Evolutionary conservation across 2,797 vertebrate species (phyloP).

Genomic region (Bryconaethiops microstoma): DNA sequence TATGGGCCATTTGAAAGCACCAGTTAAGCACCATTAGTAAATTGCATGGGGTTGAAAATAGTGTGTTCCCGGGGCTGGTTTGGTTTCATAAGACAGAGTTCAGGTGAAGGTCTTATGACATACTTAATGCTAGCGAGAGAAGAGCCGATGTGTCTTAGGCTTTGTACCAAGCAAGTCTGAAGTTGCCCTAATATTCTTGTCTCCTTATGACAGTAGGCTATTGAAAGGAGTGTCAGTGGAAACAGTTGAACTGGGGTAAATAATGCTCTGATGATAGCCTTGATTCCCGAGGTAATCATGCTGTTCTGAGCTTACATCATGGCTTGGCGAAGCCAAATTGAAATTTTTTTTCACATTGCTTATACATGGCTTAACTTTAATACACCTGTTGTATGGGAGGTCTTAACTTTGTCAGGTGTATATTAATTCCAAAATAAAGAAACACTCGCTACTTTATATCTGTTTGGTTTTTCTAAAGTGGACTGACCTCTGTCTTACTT

Average conservation of each 20-base stretch:
- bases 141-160: constrained; percentile 7
- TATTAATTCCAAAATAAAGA: not conserved
- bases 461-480: not conserved
- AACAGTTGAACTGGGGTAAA: not conserved
- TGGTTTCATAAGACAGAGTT: constrained; percentile 37
- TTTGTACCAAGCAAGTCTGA: constrained; percentile 13
- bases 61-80: constrained; percentile 21
- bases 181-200: constrained; percentile 17
- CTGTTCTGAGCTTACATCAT: constrained; percentile 14
- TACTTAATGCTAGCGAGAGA: constrained; percentile 4
- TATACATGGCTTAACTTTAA: not conserved
- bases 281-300: constrained; percentile 1
- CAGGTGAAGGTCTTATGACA: constrained; percentile 37
- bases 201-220: constrained; percentile 3
- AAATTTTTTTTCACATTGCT: no score
- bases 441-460: not conserved
- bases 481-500: not conserved
- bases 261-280: not conserved
- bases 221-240: not conserved
- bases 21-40: constrained; percentile 49
- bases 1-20: constrained; percentile 47
- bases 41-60: constrained; percentile 35
- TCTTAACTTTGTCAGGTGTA: not conserved
- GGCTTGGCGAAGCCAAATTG: not conserved
- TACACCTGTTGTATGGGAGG: not conserved